Evolutionary conservation across 2,888 invertebrate species (phyloP).

Genomic region (Petrophora chlorosata): DNA sequence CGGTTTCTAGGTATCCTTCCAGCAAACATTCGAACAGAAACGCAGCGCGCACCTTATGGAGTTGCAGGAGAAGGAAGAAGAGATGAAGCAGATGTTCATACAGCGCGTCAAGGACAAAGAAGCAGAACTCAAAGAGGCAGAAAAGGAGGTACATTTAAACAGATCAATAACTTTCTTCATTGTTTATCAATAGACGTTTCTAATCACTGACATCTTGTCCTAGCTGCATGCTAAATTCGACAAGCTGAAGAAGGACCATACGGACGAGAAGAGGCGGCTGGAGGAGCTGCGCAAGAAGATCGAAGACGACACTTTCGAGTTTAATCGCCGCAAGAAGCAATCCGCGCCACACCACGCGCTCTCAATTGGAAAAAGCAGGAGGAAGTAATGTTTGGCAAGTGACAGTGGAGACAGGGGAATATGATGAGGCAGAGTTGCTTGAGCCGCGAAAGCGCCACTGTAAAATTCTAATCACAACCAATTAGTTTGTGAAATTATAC

Average conservation of each 20-base stretch:
- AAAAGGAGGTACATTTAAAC: slow-evolving; percentile 96
- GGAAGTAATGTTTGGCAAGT: too few relatives aligned
- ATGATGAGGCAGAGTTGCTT: too few relatives aligned
- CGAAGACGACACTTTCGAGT: slow-evolving; percentile 96
- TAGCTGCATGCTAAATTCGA: slow-evolving; percentile 97
- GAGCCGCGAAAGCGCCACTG: too few relatives aligned
- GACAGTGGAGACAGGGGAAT: not conserved
- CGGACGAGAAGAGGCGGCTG: slow-evolving; percentile 96
- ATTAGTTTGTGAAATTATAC: too few relatives aligned
- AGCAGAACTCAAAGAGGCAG: slow-evolving; percentile 97
- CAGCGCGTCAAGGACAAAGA: slow-evolving; percentile 98
- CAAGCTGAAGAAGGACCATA: slow-evolving; percentile 96
- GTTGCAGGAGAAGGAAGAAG: slow-evolving; percentile 97
- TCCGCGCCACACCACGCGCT: slow-evolving; percentile 92
- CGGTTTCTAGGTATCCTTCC: slow-evolving; percentile 89
- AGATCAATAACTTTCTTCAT: too few relatives aligned
- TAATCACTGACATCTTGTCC: too few relatives aligned
- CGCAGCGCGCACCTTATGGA: slow-evolving; percentile 95
- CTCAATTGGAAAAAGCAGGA: slow-evolving; percentile 96
- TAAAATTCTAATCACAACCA: too few relatives aligned
- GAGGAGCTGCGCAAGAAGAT: slow-evolving; percentile 96
- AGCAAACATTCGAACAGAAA: slow-evolving; percentile 97
- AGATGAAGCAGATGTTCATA: slow-evolving; percentile 99
- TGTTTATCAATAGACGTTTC: too few relatives aligned
- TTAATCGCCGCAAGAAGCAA: slow-evolving; percentile 93